These are phyloP conservation scores for Caenorhabditis tropicalis DNA, from an alignment of 1,140 invertebrate genomes.

Conservation along the genomic window DNA sequence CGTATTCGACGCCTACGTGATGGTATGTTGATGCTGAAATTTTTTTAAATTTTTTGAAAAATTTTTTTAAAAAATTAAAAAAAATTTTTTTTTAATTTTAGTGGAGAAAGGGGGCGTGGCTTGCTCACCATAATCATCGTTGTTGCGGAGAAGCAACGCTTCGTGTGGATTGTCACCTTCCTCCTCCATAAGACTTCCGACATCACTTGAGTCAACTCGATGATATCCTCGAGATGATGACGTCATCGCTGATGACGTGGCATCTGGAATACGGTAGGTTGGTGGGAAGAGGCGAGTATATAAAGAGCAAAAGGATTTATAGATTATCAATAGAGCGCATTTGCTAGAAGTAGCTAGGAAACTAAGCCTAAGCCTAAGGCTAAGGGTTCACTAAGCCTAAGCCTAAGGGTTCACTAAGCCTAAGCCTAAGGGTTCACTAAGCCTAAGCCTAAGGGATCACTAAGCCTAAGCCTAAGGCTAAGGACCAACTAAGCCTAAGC, in stretches of 20 bases:
- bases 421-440: too few relatives aligned
- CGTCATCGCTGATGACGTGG: slow-evolving; percentile 34
- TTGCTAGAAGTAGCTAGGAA: too few relatives aligned
- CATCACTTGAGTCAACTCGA: slow-evolving; percentile 29
- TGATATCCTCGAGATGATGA: slow-evolving; percentile 35
- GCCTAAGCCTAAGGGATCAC: too few relatives aligned
- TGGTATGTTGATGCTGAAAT: slow-evolving; percentile 31
- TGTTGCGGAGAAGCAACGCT: slow-evolving; percentile 27
- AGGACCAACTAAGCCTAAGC: too few relatives aligned
- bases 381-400: too few relatives aligned
- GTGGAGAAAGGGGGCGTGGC: too few relatives aligned
- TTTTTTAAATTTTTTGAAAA: neutral
- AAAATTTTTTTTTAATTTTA: too few relatives aligned
- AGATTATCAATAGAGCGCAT: too few relatives aligned
- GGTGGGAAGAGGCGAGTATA: neutral
- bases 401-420: too few relatives aligned
- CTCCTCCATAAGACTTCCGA: slow-evolving; percentile 22
- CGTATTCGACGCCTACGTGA: slow-evolving; percentile 25
- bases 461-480: too few relatives aligned
- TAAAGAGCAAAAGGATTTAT: too few relatives aligned
- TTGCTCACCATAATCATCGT: slow-evolving; percentile 33
- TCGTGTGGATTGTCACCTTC: slow-evolving; percentile 38
- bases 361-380: too few relatives aligned
- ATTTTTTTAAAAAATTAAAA: neutral
- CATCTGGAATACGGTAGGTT: neutral